Evolutionary conservation across 2,113 vertebrate species (phyloP).

Genomic region (Aplodontia rufa): DNA sequence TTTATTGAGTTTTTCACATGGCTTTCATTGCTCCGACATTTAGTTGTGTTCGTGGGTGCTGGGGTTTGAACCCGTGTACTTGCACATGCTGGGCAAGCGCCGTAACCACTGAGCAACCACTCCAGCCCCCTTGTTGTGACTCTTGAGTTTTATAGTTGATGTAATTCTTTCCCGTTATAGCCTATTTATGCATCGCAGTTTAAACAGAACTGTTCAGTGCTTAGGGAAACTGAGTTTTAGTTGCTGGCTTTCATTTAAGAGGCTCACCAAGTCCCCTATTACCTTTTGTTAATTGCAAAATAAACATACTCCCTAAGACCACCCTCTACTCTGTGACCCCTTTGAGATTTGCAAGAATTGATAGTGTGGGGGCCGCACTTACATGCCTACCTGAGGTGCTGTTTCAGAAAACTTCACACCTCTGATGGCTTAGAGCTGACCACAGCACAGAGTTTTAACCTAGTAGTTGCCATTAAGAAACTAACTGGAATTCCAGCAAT

Average conservation of each 20-base stretch:
- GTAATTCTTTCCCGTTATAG: not conserved
- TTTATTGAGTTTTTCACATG: too few species aligned
- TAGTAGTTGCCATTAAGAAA: not conserved
- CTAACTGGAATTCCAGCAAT: not conserved
- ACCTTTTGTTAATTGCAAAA: constrained; percentile 36
- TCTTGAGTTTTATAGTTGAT: not conserved
- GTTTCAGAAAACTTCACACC: not conserved
- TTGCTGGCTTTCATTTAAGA: constrained; percentile 29
- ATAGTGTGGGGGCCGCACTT: not conserved
- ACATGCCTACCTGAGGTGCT: not conserved
- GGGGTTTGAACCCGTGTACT: too few species aligned
- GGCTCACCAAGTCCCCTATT: not conserved
- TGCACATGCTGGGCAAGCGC: too few species aligned
- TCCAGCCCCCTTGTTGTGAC: not conserved
- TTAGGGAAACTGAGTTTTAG: not conserved
- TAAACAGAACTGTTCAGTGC: not conserved
- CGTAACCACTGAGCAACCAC: too few species aligned
- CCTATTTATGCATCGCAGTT: not conserved
- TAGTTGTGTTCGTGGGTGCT: too few species aligned
- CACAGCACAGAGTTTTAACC: not conserved
- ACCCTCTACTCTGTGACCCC: not conserved
- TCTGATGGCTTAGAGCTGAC: not conserved
- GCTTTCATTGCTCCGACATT: too few species aligned
- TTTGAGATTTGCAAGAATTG: not conserved
- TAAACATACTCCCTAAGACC: not conserved